Percentiles rank a stretch among this genome's conserved stretches.
phyloP scores from a whole-genome alignment of 2,113 vertebrate species.

The Bujurquina vittata region DNA sequence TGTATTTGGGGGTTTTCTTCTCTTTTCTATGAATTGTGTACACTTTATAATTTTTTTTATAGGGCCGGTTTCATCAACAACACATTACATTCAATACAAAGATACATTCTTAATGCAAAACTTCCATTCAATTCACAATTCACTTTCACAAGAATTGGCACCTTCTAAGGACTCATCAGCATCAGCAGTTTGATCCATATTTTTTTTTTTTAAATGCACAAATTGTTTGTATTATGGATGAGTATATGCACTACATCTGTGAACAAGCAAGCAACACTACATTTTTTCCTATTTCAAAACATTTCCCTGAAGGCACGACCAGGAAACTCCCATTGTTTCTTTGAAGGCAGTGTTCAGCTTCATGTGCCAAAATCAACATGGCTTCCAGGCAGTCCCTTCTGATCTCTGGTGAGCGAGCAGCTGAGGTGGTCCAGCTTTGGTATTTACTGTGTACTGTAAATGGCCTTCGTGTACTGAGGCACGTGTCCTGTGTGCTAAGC shows the following conservation, averaged over 20 bases:
- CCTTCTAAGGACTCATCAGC: conserved; percentile 43
- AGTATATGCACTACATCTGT: conserved; percentile 52
- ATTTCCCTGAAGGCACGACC: conserved; percentile 75
- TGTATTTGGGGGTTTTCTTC: neutral
- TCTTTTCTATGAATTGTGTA: neutral
- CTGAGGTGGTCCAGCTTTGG: conserved; percentile 68
- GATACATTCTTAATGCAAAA: conserved; percentile 70
- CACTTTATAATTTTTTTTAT: neutral
- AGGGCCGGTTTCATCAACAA: conserved; percentile 57
- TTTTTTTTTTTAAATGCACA: conserved; percentile 1
- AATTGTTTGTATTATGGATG: conserved; percentile 20
- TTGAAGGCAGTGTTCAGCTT: conserved; percentile 77
- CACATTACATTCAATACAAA: conserved; percentile 72
- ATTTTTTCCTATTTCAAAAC: conserved; percentile 39
- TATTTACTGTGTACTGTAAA: conserved; percentile 45
- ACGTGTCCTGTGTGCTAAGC: conserved; percentile 6
- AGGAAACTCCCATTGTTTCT: conserved; percentile 70
- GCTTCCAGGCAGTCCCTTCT: conserved; percentile 58
- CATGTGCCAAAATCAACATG: conserved; percentile 73
- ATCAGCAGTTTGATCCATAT: conserved; percentile 44
- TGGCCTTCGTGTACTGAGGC: conserved; percentile 12
- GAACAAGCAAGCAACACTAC: conserved; percentile 58
- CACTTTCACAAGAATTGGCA: conserved; percentile 68
- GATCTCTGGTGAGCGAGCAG: conserved; percentile 34
- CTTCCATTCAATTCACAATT: conserved; percentile 63